Evolutionary conservation across 2,113 vertebrate species (phyloP).

Genomic region (Neopipo cinnamomea): DNA sequence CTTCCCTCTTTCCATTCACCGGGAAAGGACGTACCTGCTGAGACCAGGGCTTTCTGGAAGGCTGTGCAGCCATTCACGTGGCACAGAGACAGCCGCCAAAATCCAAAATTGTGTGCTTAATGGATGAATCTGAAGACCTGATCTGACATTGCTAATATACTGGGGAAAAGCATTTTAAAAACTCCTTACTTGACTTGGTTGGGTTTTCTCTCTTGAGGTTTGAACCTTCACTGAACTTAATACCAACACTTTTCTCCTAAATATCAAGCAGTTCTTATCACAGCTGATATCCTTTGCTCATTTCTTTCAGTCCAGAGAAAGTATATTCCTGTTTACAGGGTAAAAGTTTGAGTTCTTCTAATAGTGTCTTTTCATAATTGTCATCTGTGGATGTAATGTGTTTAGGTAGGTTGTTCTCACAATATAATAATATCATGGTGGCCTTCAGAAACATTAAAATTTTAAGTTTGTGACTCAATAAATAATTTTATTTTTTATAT

Average conservation of each 20-base stretch:
- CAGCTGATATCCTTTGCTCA: not conserved
- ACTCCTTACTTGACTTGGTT: not conserved
- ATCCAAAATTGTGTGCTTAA: not conserved
- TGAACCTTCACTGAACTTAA: not conserved
- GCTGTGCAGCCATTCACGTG: not conserved
- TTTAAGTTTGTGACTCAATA: not conserved
- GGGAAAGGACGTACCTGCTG: fast-evolving
- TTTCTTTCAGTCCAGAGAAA: not conserved
- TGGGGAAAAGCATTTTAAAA: not conserved
- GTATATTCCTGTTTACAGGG: not conserved
- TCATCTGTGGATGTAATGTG: not conserved
- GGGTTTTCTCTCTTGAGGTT: not conserved
- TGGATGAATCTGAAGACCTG: not conserved
- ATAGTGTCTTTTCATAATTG: not conserved
- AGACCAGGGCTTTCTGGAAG: not conserved
- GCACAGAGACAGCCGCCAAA: not conserved
- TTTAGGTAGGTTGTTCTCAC: not conserved
- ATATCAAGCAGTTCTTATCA: not conserved
- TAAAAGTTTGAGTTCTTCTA: not conserved
- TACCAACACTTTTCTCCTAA: not conserved
- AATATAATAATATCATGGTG: not conserved
- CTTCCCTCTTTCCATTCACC: not conserved
- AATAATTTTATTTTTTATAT: not conserved
- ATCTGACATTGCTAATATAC: not conserved
- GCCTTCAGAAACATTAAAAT: not conserved